Percentiles rank a stretch among this genome's conserved stretches.
These are phyloP conservation scores for Melipona beecheii DNA, from an alignment of 2,888 invertebrate genomes.

Conservation along the genomic window DNA sequence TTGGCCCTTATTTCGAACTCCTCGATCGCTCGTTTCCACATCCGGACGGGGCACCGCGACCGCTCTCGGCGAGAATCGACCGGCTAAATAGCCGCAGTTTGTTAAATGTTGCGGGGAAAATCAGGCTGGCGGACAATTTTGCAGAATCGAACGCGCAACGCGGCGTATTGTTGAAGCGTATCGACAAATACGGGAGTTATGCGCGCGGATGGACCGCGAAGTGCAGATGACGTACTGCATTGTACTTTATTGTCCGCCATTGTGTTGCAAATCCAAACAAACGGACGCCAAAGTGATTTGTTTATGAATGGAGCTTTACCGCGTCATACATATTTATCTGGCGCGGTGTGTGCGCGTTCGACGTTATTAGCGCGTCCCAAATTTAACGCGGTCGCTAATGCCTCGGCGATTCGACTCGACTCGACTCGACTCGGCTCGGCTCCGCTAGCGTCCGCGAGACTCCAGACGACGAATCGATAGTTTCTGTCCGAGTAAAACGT, in stretches of 20 bases:
- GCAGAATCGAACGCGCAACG: conserved; percentile 26
- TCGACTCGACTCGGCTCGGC: background rate
- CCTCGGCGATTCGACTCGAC: background rate
- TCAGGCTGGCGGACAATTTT: conserved; percentile 38
- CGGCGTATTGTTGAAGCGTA: conserved; percentile 40
- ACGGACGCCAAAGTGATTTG: conserved; percentile 61
- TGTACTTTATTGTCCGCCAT: conserved; percentile 57
- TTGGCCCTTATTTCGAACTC: too few species aligned
- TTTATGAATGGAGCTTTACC: conserved; percentile 65
- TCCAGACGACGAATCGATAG: conserved; percentile 8
- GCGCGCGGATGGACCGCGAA: conserved; percentile 39
- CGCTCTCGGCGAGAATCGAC: conserved; percentile 11
- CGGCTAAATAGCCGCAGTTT: conserved; percentile 46
- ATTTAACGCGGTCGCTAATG: background rate
- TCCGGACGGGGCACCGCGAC: background rate
- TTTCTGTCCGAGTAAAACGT: background rate
- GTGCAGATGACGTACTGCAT: conserved; percentile 53
- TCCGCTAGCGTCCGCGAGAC: background rate
- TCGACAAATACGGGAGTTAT: conserved; percentile 54
- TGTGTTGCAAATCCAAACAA: conserved; percentile 65
- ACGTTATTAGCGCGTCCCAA: conserved; percentile 35
- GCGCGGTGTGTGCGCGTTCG: conserved; percentile 15
- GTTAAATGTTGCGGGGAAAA: conserved; percentile 47
- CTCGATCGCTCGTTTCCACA: too few species aligned
- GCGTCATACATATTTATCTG: conserved; percentile 67